Evolutionary conservation across 2,797 vertebrate species (phyloP).

Genomic region (Pachyuromys duprasi): DNA sequence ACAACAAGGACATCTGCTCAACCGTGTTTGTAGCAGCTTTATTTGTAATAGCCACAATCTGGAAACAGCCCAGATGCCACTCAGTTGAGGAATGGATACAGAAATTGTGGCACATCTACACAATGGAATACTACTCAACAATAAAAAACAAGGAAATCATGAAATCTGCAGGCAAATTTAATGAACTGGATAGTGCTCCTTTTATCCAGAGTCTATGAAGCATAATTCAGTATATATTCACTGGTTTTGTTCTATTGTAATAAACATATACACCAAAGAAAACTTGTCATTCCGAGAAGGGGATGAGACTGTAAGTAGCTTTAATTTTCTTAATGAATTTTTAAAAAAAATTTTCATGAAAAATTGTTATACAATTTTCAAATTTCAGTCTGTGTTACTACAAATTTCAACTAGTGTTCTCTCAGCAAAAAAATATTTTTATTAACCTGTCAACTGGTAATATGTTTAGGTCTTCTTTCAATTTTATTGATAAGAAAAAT

Average conservation of each 20-base stretch:
- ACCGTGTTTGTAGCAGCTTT: too few species aligned
- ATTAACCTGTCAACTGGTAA: background rate
- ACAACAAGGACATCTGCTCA: too few species aligned
- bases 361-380: background rate
- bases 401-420: constrained; percentile 7
- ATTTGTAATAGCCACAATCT: too few species aligned
- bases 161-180: background rate
- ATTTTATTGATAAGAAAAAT: background rate
- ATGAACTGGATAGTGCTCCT: background rate
- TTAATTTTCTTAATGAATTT: background rate
- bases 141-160: too few species aligned
- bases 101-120: too few species aligned
- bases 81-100: too few species aligned
- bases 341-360: background rate
- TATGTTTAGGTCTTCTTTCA: constrained; percentile 12
- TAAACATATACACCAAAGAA: constrained; percentile 10
- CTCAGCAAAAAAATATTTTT: background rate
- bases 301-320: background rate
- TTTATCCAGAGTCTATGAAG: constrained; percentile 34
- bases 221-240: background rate
- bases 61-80: too few species aligned
- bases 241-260: constrained; percentile 18
- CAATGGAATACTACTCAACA: too few species aligned
- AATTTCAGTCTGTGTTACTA: background rate
- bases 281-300: constrained; percentile 31